Evolutionary conservation across 2,888 invertebrate genomes (phyloP).

Genomic region (Agonopterix subpropinquella): DNA sequence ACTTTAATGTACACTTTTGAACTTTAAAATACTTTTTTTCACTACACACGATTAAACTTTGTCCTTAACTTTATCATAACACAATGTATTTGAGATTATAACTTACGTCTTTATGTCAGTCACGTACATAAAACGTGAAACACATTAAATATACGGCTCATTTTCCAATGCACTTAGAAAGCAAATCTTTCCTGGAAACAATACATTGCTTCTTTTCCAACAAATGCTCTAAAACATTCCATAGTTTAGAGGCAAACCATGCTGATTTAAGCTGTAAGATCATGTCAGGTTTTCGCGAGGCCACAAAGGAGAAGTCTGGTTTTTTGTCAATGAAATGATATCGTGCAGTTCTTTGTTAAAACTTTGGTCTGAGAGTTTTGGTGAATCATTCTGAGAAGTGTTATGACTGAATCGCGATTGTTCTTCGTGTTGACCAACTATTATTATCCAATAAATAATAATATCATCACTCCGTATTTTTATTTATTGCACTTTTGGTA

Average conservation of each 20-base stretch:
- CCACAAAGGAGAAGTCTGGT: slow-evolving; percentile 30
- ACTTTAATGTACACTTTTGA: no score
- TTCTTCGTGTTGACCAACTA: background rate
- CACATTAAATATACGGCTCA: background rate
- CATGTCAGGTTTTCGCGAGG: slow-evolving; percentile 21
- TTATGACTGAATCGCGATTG: slow-evolving; percentile 14
- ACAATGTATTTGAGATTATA: no score
- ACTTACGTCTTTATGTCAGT: slow-evolving; percentile 13
- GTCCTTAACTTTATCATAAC: no score
- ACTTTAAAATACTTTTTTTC: no score
- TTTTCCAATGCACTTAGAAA: slow-evolving; percentile 10
- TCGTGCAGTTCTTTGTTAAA: slow-evolving; percentile 33
- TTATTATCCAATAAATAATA: no score
- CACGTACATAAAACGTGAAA: slow-evolving; percentile 30
- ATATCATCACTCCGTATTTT: no score
- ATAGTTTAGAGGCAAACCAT: background rate
- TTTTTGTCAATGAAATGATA: slow-evolving; percentile 42
- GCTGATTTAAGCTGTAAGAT: background rate
- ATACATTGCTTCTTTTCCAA: background rate
- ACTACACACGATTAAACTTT: no score
- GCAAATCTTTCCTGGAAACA: background rate
- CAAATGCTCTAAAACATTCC: background rate
- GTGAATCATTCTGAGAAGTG: slow-evolving; percentile 37
- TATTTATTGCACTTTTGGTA: no score
- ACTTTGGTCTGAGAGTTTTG: slow-evolving; percentile 33